Evolutionary conservation across 2,113 vertebrate genomes (phyloP).

Genomic region (Pimephales promelas): DNA sequence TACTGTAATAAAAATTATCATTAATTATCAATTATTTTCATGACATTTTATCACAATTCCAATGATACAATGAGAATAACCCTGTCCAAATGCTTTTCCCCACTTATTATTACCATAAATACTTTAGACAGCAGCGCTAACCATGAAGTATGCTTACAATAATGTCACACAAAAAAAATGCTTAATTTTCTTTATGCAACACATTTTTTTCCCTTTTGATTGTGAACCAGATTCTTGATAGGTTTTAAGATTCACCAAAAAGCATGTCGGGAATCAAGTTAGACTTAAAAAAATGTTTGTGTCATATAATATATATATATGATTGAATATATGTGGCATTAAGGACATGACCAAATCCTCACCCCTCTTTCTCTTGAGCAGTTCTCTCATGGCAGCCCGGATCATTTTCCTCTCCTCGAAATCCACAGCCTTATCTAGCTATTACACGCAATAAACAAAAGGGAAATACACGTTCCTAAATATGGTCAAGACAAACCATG

Average conservation of each 20-base stretch:
- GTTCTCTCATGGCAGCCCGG: constrained; percentile 87
- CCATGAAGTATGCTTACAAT: neutral
- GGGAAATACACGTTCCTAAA: constrained; percentile 14
- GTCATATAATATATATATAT: neutral
- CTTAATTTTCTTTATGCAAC: neutral
- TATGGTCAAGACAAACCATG: constrained; percentile 40
- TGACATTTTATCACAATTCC: neutral
- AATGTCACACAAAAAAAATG: neutral
- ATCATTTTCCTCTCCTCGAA: constrained; percentile 89
- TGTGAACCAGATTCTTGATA: neutral
- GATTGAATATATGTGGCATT: neutral
- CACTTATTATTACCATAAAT: neutral
- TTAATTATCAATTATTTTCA: too few species aligned
- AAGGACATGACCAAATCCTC: neutral
- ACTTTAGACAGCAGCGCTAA: neutral
- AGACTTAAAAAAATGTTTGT: constrained; percentile 15
- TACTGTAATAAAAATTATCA: neutral
- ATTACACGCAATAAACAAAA: constrained; percentile 42
- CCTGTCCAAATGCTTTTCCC: neutral
- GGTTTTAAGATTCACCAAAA: neutral
- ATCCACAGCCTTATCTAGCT: constrained; percentile 86
- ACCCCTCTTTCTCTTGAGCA: constrained; percentile 94
- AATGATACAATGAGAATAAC: neutral
- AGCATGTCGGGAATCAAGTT: neutral
- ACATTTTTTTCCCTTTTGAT: neutral